Conservation (phyloP, 2,797 vertebrate species). For the Coracias cyanogaster region DNA sequence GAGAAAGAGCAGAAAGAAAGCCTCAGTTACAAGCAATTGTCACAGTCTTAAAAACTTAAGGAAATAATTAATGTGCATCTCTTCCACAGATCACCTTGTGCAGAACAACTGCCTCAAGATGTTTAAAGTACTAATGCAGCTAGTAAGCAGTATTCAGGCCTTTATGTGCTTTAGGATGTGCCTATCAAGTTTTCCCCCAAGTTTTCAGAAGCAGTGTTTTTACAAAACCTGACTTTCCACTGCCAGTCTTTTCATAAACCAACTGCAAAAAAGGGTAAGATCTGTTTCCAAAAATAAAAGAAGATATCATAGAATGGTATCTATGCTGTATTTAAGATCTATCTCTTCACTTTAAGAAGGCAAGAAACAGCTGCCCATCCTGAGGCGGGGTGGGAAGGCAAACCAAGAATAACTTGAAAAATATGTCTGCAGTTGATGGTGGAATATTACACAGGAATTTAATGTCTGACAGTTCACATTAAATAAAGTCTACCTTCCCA, state of each 20-base stretch:
- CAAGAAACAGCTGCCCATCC: background rate
- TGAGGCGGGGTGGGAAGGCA: background rate
- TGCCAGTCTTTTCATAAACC: background rate
- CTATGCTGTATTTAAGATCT: background rate
- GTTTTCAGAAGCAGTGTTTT: background rate
- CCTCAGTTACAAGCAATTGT: background rate
- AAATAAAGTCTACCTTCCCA: background rate
- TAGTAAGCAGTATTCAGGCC: background rate
- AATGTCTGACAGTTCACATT: background rate
- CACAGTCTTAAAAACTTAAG: background rate
- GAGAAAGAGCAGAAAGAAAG: conserved; percentile 9
- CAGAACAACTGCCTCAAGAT: background rate
- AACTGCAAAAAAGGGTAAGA: background rate
- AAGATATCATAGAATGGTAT: background rate
- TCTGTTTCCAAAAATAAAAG: background rate
- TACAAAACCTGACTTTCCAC: background rate
- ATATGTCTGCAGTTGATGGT: background rate
- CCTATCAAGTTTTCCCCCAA: background rate
- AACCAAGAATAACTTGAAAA: background rate
- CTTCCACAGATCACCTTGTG: background rate
- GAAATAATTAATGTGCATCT: background rate
- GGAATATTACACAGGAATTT: background rate
- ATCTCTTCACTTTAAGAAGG: background rate
- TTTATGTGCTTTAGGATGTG: background rate
- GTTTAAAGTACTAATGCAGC: background rate